Conservation (phyloP, 2,797 vertebrate genomes). For the Crenuchus spilurus region DNA sequence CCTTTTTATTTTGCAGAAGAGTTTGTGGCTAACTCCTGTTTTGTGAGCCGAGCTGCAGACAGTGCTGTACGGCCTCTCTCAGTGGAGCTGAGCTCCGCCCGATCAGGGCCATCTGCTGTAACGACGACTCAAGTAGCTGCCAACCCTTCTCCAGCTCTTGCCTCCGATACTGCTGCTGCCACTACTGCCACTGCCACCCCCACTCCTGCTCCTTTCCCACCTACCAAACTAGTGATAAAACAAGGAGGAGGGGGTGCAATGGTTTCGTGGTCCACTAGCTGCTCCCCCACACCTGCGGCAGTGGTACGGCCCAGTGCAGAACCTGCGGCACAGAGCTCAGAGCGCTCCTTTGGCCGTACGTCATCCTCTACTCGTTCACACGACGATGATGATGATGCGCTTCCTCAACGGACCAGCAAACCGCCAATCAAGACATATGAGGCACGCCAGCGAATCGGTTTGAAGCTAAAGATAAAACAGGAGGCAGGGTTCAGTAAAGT, state of each 20-base stretch:
- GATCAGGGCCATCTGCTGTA: slow-evolving; percentile 29
- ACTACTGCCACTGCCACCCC: slow-evolving; percentile 47
- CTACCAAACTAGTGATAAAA: slow-evolving; percentile 92
- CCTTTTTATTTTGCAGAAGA: slow-evolving; percentile 79
- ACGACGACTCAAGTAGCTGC: slow-evolving; percentile 24
- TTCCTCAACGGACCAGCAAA: slow-evolving; percentile 87
- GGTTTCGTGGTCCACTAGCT: slow-evolving; percentile 85
- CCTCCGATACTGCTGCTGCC: slow-evolving; percentile 48
- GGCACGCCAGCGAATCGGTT: slow-evolving; percentile 88
- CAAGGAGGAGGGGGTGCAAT: slow-evolving; percentile 86
- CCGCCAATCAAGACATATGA: slow-evolving; percentile 95
- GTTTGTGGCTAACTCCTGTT: slow-evolving; percentile 80
- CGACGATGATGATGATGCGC: slow-evolving; percentile 82
- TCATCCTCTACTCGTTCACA: slow-evolving; percentile 61
- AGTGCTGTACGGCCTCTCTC: slow-evolving; percentile 59
- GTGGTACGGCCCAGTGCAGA: slow-evolving; percentile 60
- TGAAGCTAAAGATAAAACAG: slow-evolving; percentile 97
- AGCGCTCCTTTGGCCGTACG: slow-evolving; percentile 58
- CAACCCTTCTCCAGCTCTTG: slow-evolving; percentile 38
- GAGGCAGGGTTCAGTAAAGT: slow-evolving; percentile 93
- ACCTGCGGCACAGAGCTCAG: slow-evolving; percentile 55
- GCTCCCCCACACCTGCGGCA: slow-evolving; percentile 62
- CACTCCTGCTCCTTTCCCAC: slow-evolving; percentile 68
- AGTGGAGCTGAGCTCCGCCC: slow-evolving; percentile 53
- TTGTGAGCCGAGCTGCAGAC: slow-evolving; percentile 67